Evolutionary conservation across 53 echinoderm and acorn worm species (phyloP).

Genomic region (Temnopleurus reevesii): DNA sequence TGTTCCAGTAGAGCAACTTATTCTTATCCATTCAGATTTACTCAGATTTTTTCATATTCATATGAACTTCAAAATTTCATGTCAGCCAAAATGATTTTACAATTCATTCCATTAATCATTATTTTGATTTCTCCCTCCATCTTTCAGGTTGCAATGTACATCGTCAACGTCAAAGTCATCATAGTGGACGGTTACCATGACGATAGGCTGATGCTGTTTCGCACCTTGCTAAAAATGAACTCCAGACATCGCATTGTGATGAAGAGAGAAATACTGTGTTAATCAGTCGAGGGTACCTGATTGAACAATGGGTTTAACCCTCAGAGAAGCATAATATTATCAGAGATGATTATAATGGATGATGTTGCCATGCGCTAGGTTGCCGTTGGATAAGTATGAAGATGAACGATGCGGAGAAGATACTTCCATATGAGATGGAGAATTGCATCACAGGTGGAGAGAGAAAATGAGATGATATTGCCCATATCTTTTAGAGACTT

Average conservation of each 20-base stretch:
- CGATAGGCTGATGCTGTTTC: neutral
- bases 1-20: no score
- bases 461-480: no score
- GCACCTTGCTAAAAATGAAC: neutral
- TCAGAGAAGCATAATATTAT: neutral
- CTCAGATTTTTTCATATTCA: no score
- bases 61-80: no score
- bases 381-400: neutral
- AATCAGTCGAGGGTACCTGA: neutral
- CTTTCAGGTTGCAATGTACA: conserved; percentile 45
- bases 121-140: neutral
- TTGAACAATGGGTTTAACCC: neutral
- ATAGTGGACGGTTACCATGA: conserved; percentile 29
- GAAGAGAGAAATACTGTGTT: neutral
- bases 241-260: neutral
- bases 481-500: no score
- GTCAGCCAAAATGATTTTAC: no score
- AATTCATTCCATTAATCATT: no score
- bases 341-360: neutral
- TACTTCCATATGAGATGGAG: neutral
- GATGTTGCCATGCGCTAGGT: neutral
- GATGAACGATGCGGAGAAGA: neutral
- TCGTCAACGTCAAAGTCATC: conserved; percentile 41
- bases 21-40: no score
- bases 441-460: neutral